Evolutionary conservation across 2,797 vertebrate species (phyloP).

Genomic region (Pseudochirops cupreus): DNA sequence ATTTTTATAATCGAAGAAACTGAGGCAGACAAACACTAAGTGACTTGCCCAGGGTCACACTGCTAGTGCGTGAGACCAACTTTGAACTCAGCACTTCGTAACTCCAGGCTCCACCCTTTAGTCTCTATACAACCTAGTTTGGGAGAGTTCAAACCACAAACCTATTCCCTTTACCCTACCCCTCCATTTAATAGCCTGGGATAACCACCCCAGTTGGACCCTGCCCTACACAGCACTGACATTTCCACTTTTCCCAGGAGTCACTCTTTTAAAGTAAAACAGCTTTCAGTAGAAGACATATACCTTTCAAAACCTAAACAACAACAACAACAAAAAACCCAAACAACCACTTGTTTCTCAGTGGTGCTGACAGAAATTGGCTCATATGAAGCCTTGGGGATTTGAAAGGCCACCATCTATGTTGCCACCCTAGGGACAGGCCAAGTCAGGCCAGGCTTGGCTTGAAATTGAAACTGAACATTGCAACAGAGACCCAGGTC

Average conservation of each 20-base stretch:
- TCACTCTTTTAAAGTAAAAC: constrained; percentile 31
- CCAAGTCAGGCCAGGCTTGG: background rate
- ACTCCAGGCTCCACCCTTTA: background rate
- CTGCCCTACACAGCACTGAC: background rate
- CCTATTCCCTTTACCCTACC: background rate
- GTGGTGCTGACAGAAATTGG: constrained; percentile 2
- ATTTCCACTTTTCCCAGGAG: background rate
- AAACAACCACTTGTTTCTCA: background rate
- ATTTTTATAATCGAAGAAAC: background rate
- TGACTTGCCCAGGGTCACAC: background rate
- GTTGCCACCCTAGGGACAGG: background rate
- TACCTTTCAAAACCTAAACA: constrained; percentile 36
- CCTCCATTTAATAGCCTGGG: background rate
- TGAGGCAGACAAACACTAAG: background rate
- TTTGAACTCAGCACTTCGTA: background rate
- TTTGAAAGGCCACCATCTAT: constrained; percentile 36
- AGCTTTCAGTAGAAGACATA: constrained; percentile 34
- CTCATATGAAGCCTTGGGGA: background rate
- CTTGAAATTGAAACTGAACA: background rate
- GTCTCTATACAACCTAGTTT: background rate
- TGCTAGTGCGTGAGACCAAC: background rate
- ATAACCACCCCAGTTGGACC: background rate
- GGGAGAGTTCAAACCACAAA: background rate
- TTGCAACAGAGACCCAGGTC: background rate
- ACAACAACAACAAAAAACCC: background rate